Base-by-base conservation (phyloP, 1,140 invertebrate species). In the Galleria mellonella region DNA sequence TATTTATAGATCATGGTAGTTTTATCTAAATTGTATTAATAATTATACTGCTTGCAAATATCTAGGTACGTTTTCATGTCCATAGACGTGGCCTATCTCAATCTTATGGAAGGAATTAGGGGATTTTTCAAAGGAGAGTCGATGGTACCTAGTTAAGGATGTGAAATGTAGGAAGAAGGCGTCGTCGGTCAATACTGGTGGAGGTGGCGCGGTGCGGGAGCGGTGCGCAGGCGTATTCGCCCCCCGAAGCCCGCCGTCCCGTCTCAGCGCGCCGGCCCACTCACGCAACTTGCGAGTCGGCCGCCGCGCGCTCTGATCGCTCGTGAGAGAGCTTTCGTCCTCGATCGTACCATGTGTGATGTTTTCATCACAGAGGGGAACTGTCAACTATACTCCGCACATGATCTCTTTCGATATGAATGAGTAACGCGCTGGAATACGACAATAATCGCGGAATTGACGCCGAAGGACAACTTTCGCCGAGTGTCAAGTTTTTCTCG, bases 171-270 rank as follows among this genome's bases (percentile, higher is more conserved):
- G 72, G 67, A 81, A 81, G 81, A 71, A 82, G 81, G 77, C 77
- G 81, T 81, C 73, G 75, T 79, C 75, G 81, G 81, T 84, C 81
- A 84, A 84, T 84, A 84, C 76, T 72, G 75, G 72, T 73, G 73
- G 73, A 81, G 76, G 76, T 23, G 17, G 17, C 68, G 72, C 63
- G 63, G 79, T 52, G 76, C 66, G 73, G 62, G 71, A 43, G 66
- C 52, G 63, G 62, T 50, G 74, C 75, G 75, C 76, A 81, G 78
- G 75, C 73, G 72, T 58, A 57, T 44, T 38, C 51, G 58, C 49
- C 51, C 55, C 62, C 39, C 39, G 35, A 33, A 48, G 46, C 43
- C 28, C 45, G 47, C 17, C 17, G n/a, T 57, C 17, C 6, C 52
- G 62, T 57, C 49, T 23, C 17, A 2, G 17, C 17, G 2, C 2